These are phyloP conservation scores for Botia almorhae DNA, from an alignment of 2,797 vertebrate species.

Conservation along the genomic window DNA sequence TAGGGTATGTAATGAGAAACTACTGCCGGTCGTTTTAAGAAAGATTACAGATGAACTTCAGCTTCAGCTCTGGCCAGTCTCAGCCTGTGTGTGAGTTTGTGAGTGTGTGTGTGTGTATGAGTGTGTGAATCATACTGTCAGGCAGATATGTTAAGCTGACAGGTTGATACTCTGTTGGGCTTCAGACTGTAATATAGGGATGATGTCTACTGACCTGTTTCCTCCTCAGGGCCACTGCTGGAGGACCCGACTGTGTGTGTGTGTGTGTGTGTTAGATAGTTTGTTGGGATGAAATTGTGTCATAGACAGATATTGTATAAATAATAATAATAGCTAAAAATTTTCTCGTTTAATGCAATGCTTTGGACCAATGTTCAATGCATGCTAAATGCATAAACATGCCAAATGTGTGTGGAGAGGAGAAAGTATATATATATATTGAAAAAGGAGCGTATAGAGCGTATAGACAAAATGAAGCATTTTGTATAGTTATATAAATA, in stretches of 20 bases:
- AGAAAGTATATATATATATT: too few relatives aligned
- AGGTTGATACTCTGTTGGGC: constrained; percentile 46
- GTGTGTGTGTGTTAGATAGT: not conserved
- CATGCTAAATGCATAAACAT: too few relatives aligned
- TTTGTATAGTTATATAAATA: too few relatives aligned
- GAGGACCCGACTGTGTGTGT: not conserved
- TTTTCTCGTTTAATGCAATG: too few relatives aligned
- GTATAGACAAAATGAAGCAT: too few relatives aligned
- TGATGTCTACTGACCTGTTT: constrained; percentile 60
- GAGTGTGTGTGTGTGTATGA: constrained; percentile 47
- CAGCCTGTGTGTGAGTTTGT: constrained; percentile 39
- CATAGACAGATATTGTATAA: not conserved
- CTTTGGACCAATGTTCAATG: too few relatives aligned
- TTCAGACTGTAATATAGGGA: constrained; percentile 34
- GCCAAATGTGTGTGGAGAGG: too few relatives aligned
- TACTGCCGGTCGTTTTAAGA: not conserved
- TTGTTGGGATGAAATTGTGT: not conserved
- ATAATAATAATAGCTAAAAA: not conserved
- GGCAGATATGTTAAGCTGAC: constrained; percentile 50
- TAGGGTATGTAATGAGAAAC: not conserved
- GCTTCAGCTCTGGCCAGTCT: constrained; percentile 4
- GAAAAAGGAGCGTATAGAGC: too few relatives aligned
- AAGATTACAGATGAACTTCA: not conserved
- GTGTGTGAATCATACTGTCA: constrained; percentile 47
- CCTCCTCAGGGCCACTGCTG: constrained; percentile 37